Evolutionary conservation across 2,888 invertebrate genomes (phyloP), one percentile per base, ranked within the genome.

Genomic region (Eupithecia dodoneata): DNA sequence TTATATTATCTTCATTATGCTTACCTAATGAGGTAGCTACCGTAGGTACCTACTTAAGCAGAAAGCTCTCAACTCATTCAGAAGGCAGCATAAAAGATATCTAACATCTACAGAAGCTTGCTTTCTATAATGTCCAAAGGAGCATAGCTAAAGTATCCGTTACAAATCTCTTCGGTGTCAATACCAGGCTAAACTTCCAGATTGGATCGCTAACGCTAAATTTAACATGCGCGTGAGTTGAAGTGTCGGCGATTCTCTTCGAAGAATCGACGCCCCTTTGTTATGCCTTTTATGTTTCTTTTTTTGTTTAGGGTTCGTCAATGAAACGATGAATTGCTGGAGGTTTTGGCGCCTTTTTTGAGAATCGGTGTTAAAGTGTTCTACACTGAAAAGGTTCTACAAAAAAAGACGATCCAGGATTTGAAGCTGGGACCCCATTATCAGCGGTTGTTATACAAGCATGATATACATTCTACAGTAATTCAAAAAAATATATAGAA

Each of bases 161-260:
- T 80, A 78, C 81, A 76, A 80, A 78, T 79, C 76, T 73, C 59
- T 74, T 79, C 81, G 80, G 82, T 82, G 84, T 85, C 81, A 85
- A 85, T 87, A 85, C 70, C 18, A 70, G 18, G 85, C 85, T 91
- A 87, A 87, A 75, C 66, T 65, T 45, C 84, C 84, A 89, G 87
- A 93, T 92, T 89, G 87, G 91, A 94, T 94, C 90, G 93, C 91
- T 93, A 90, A 92, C 94, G 93, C 94, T 94, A 94, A 94, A 95
- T 94, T 94, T 93, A 94, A 94, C 93, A 83, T 84, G 84, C 84
- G 87, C 87, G 83, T 84, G 85, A 80, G 83, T 88, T 87, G 88
- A 87, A 88, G 87, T 83, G 86, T 86, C 90, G 92, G 91, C 91
- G 84, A 87, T 90, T 88, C 87, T 69, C 80, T 94, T 94, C 92